Evolutionary conservation across 2,888 invertebrate genomes (phyloP).

Genomic region (Hedychridium roseum): DNA sequence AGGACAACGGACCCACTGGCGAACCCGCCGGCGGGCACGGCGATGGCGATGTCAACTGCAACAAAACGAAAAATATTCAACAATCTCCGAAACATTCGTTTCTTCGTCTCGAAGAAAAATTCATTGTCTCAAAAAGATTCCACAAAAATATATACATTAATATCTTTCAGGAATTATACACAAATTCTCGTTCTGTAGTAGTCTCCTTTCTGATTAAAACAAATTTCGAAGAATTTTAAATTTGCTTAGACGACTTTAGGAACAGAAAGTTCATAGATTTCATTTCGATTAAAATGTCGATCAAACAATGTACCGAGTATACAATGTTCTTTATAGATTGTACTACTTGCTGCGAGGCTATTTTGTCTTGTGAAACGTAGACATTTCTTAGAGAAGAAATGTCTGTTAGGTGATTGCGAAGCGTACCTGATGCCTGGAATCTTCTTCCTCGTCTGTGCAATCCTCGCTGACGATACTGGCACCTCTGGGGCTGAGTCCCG

Average conservation of each 20-base stretch:
- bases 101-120: not conserved
- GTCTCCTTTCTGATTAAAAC: too few species aligned
- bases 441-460: slow-evolving; percentile 65
- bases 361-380: too few species aligned
- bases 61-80: not conserved
- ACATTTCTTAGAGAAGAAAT: too few species aligned
- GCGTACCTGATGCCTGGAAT: slow-evolving; percentile 66
- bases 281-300: too few species aligned
- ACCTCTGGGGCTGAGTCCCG: slow-evolving; percentile 60
- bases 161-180: too few species aligned
- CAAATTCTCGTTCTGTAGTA: too few species aligned
- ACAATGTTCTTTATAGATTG: not conserved
- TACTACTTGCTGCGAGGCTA: not conserved
- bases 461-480: slow-evolving; percentile 63
- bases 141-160: not conserved
- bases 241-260: not conserved
- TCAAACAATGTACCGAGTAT: not conserved
- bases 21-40: slow-evolving; percentile 59
- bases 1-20: slow-evolving; percentile 55
- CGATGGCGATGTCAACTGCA: slow-evolving; percentile 57
- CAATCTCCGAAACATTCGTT: not conserved
- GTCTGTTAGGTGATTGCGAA: too few species aligned
- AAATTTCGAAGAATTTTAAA: too few species aligned
- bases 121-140: not conserved
- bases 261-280: not conserved